Conservation (phyloP, 35 echinoderm and acorn worm genomes). For the Anneissia japonica region DNA sequence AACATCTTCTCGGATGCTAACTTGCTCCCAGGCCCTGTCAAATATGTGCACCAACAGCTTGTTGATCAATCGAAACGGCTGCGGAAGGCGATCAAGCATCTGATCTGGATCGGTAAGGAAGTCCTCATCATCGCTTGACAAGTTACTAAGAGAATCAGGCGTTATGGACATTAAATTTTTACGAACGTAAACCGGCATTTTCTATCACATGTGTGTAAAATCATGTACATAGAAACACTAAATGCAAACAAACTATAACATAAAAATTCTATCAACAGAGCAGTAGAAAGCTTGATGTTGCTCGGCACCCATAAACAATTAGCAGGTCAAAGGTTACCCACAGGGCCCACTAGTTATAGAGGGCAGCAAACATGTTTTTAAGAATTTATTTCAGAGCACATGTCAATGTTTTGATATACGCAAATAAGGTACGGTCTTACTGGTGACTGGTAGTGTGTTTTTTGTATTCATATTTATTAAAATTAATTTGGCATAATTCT, state of each 20-base stretch:
- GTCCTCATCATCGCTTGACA: conserved; percentile 87
- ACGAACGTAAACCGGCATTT: conserved; percentile 88
- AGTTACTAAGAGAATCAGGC: conserved; percentile 68
- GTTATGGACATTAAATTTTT: conserved; percentile 93
- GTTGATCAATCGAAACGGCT: conserved; percentile 82
- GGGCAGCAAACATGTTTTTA: no score
- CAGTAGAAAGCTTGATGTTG: not conserved
- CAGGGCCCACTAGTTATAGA: not conserved
- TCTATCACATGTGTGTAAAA: not conserved
- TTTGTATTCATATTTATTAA: no score
- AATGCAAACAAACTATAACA: no score
- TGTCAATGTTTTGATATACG: no score
- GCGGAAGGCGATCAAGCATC: conserved; percentile 78
- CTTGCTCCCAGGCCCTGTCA: conserved; percentile 78
- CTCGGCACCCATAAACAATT: not conserved
- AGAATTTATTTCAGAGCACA: no score
- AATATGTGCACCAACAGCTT: conserved; percentile 70
- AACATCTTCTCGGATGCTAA: conserved; percentile 50
- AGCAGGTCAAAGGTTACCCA: not conserved
- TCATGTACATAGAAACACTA: no score
- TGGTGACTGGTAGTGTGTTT: no score
- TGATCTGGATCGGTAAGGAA: conserved; percentile 90
- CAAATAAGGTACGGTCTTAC: no score
- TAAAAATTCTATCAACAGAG: no score
- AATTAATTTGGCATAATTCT: no score